Conservation (phyloP, 2,113 vertebrate species). For the Chrysemys picta region DNA sequence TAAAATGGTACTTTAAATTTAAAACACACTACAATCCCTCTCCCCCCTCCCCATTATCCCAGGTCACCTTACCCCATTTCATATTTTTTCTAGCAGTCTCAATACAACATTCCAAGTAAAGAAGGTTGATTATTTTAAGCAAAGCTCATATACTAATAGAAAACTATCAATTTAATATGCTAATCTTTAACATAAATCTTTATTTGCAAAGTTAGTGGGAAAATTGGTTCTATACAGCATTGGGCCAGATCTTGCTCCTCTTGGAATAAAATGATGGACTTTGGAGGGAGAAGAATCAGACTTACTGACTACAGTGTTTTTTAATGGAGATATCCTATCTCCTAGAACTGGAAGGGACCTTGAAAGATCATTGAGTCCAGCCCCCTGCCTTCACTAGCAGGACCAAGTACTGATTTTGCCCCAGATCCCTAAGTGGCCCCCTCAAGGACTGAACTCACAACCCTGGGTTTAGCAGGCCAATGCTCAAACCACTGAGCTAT, state of each 20-base stretch:
- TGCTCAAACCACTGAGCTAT: too few relatives aligned
- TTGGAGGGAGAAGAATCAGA: constrained; percentile 10
- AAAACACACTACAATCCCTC: not conserved
- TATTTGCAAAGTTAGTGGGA: not conserved
- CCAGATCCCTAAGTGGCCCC: too few relatives aligned
- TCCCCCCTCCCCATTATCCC: not conserved
- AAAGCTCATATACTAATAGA: not conserved
- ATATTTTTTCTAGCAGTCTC: constrained; percentile 3
- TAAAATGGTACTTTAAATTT: not conserved
- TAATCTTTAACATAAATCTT: not conserved
- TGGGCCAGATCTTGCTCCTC: not conserved
- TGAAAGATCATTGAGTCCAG: too few relatives aligned
- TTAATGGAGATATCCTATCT: too few relatives aligned
- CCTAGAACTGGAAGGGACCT: too few relatives aligned
- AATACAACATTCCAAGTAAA: not conserved
- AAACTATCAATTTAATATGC: not conserved
- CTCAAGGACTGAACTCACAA: too few relatives aligned
- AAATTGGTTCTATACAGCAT: not conserved
- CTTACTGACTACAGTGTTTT: not conserved
- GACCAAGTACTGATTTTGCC: too few relatives aligned
- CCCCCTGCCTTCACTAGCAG: too few relatives aligned
- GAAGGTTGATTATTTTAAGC: not conserved
- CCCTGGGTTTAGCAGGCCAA: too few relatives aligned
- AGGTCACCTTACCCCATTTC: not conserved
- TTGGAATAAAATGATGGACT: constrained; percentile 8